These are phyloP conservation scores for Tinamus major DNA, from an alignment of 2,797 vertebrate genomes.

Conservation along the genomic window DNA sequence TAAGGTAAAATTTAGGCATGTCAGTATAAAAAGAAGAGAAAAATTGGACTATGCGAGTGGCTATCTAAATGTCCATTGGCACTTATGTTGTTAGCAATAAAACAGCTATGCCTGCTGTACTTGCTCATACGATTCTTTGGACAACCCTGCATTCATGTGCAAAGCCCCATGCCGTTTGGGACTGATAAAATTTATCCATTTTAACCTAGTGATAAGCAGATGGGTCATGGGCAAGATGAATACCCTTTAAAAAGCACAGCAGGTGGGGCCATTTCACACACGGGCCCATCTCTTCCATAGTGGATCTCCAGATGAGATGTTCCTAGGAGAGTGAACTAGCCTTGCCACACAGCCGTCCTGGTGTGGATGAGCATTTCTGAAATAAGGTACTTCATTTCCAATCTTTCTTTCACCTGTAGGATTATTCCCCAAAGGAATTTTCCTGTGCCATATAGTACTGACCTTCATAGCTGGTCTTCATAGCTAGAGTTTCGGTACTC, in stretches of 20 bases:
- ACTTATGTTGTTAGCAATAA: not conserved
- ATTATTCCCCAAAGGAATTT: not conserved
- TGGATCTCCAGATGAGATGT: not conserved
- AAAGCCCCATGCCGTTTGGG: not conserved
- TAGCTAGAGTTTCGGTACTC: not conserved
- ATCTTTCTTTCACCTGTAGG: not conserved
- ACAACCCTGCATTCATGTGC: not conserved
- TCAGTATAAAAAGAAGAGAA: not conserved
- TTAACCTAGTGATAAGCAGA: not conserved
- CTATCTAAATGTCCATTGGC: not conserved
- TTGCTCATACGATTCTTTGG: not conserved
- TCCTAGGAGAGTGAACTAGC: not conserved
- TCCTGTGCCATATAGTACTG: not conserved
- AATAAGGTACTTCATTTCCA: not conserved
- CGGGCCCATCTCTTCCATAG: not conserved
- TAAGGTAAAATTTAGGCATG: not conserved
- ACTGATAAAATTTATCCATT: not conserved
- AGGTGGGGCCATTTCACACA: not conserved
- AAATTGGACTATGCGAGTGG: not conserved
- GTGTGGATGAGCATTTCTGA: not conserved
- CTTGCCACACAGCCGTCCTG: not conserved
- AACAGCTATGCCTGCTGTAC: not conserved
- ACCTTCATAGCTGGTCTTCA: not conserved
- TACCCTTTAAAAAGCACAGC: not conserved
- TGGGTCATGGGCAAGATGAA: not conserved